Base-by-base conservation (phyloP, 1,140 invertebrate genomes). In the Drosophila kanapiae region DNA sequence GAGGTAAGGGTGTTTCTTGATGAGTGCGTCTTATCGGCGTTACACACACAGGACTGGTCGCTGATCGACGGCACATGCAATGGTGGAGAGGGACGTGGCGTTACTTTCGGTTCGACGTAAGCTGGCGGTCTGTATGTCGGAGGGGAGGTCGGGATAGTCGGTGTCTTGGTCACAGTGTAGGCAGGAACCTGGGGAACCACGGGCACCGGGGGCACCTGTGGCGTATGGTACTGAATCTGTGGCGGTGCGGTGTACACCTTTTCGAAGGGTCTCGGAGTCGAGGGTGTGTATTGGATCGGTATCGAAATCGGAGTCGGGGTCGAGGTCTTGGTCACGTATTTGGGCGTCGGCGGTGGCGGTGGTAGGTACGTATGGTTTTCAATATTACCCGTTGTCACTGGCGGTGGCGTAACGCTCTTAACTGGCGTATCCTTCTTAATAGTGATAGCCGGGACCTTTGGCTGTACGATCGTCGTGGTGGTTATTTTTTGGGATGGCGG, bases 401-500 rank as follows among this genome's bases (percentile, higher is more conserved):
- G 68, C 75, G 70, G 61, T 60, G 78, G 70, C 51, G 82, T 77
- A 81, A 82, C 86, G 76, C 74, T 65, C 48, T 81, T 90, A 79
- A 72, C 69, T 65, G 79, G 83, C 75, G 76, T 79, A 67, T 81
- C 75, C 87, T 80, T 88, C 80, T 92, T 90, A 92, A 86, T 91
- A 83, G 70, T 84, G 84, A 75, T 82, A 78, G 70, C 91, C 91
- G 85, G 91, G 78, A 80, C 84, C 79, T 92, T 85, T 82, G 85
- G 90, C 75, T 91, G 80, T 72, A 67, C 69, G 58, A 70, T 56
- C 74, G 82, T 85, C 43, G 81, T 68, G 35, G 63, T 54, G 74
- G 72, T 74, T 78, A 70, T 70, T 70, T 70, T 70, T 82, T 80
- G 71, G 51, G 51, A 75, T 60, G 80, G 84, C 75, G 65, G 77